Evolutionary conservation across 1,140 invertebrate genomes (phyloP).

Genomic region (Monomorium pharaonis): DNA sequence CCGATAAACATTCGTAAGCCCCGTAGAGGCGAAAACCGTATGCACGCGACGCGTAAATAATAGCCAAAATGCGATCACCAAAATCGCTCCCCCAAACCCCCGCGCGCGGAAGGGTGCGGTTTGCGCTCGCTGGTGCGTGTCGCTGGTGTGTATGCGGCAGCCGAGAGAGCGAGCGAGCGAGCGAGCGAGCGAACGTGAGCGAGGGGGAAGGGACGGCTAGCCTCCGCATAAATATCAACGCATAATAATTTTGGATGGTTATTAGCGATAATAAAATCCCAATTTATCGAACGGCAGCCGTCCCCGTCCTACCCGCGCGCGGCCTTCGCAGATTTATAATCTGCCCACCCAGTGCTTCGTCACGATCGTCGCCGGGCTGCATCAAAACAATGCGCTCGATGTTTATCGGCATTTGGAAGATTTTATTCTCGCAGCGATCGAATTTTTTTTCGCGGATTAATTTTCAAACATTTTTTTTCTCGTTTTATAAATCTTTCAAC

Average conservation of each 20-base stretch:
- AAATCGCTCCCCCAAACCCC: conserved; percentile 52
- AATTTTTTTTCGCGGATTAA: not conserved
- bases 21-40: conserved; percentile 75
- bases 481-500: not conserved
- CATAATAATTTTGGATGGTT: conserved; percentile 84
- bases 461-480: not conserved
- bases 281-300: conserved; percentile 80
- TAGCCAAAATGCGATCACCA: conserved; percentile 77
- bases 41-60: conserved; percentile 79
- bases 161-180: too few species aligned
- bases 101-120: conserved; percentile 1
- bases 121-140: not conserved
- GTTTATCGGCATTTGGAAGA: conserved; percentile 45
- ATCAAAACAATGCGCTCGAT: conserved; percentile 54
- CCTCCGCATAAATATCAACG: conserved; percentile 79
- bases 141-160: not conserved
- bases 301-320: conserved; percentile 49
- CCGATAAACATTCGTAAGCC: conserved; percentile 82
- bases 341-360: conserved; percentile 68
- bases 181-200: conserved; percentile 43
- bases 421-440: conserved; percentile 26
- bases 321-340: conserved; percentile 80
- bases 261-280: conserved; percentile 84
- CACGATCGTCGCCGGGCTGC: conserved; percentile 66
- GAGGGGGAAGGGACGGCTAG: conserved; percentile 68